phyloP scores from a whole-genome alignment of 2,888 invertebrate species.

The Folsomia manolachei region DNA sequence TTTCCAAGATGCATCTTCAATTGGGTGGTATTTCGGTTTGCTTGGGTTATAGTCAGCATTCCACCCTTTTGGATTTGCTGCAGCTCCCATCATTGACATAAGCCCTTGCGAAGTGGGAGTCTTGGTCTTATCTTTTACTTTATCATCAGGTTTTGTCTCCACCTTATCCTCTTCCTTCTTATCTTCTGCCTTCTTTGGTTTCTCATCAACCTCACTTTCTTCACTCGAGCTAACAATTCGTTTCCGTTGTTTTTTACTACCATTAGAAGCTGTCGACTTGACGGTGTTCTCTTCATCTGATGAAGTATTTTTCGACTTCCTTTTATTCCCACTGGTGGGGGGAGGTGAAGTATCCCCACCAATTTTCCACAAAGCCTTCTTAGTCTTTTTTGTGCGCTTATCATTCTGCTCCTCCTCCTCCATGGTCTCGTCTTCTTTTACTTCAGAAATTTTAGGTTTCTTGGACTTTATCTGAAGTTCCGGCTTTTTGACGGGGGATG shows the following conservation, averaged over 20 bases:
- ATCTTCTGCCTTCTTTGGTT: slow-evolving; percentile 18
- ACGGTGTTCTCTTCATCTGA: slow-evolving; percentile 23
- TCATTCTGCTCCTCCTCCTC: not conserved
- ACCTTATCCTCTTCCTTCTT: slow-evolving; percentile 9
- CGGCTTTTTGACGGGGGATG: not conserved
- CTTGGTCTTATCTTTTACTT: not conserved
- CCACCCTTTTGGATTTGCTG: slow-evolving; percentile 37
- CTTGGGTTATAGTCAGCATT: slow-evolving; percentile 67
- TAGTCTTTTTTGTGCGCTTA: not conserved
- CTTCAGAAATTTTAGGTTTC: not conserved
- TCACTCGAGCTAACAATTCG: slow-evolving; percentile 35
- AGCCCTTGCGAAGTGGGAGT: no score
- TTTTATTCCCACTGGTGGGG: slow-evolving; percentile 15
- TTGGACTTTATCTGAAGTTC: slow-evolving; percentile 13
- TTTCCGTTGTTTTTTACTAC: slow-evolving; percentile 23
- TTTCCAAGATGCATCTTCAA: slow-evolving; percentile 79
- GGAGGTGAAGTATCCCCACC: not conserved
- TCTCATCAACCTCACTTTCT: no score
- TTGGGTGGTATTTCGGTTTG: slow-evolving; percentile 72
- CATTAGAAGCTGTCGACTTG: not conserved
- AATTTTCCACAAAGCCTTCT: not conserved
- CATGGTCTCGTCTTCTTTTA: slow-evolving; percentile 1
- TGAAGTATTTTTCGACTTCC: slow-evolving; percentile 27
- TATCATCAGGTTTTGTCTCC: slow-evolving; percentile 6
- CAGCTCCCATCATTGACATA: slow-evolving; percentile 15